Evolutionary conservation across 2,888 invertebrate species (phyloP).

Genomic region (Ophion ventricosus): DNA sequence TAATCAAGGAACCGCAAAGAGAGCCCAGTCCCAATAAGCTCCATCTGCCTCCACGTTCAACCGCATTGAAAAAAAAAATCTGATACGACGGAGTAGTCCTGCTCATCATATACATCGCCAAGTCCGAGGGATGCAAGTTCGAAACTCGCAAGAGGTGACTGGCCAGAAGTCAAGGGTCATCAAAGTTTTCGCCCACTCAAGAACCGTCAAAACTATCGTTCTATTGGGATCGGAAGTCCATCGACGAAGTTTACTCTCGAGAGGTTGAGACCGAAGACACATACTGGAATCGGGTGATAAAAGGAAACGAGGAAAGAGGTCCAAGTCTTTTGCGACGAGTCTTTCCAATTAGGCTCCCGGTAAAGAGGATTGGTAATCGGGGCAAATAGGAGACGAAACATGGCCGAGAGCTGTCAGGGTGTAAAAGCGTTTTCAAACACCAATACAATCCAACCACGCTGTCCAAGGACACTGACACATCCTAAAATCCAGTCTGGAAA

Average conservation of each 20-base stretch:
- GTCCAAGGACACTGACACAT: slow-evolving; percentile 15
- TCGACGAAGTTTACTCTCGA: slow-evolving; percentile 29
- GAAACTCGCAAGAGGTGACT: slow-evolving; percentile 35
- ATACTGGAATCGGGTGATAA: slow-evolving; percentile 27
- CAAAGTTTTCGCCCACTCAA: slow-evolving; percentile 67
- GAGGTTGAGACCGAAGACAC: slow-evolving; percentile 25
- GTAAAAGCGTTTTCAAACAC: slow-evolving; percentile 18
- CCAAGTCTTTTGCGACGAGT: slow-evolving; percentile 71
- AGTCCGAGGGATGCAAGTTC: slow-evolving; percentile 19
- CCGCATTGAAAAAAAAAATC: slow-evolving; percentile 24
- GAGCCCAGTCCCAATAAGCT: slow-evolving; percentile 63
- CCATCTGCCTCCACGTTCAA: not conserved
- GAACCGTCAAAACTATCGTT: slow-evolving; percentile 35
- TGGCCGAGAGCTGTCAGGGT: slow-evolving; percentile 25
- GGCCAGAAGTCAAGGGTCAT: slow-evolving; percentile 61
- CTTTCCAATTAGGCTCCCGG: slow-evolving; percentile 73
- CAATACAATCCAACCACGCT: slow-evolving; percentile 30
- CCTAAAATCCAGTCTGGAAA: slow-evolving; percentile 18
- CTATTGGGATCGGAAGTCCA: slow-evolving; percentile 40
- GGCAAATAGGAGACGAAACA: slow-evolving; percentile 64
- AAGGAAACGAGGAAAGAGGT: slow-evolving; percentile 19
- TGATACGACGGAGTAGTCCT: slow-evolving; percentile 33
- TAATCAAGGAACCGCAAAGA: slow-evolving; percentile 74
- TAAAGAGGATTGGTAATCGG: slow-evolving; percentile 66
- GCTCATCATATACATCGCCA: slow-evolving; percentile 36